Percentiles rank a stretch among this genome's conserved stretches.
Evolutionary conservation across 2,797 vertebrate species (phyloP).

Genomic region (Etheostoma nigrum): DNA sequence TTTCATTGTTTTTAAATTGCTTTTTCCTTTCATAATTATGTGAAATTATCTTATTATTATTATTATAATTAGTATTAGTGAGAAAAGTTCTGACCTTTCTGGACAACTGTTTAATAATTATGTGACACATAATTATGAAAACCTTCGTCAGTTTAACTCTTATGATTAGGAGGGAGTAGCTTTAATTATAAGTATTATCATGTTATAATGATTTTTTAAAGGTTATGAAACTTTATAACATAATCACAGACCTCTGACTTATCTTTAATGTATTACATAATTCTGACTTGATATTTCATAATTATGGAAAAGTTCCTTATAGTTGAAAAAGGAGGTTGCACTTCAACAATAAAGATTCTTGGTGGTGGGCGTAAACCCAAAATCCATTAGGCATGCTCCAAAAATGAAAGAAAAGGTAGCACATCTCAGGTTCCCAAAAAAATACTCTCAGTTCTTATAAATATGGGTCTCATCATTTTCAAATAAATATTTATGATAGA

Average conservation of each 20-base stretch:
- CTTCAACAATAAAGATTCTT: no score
- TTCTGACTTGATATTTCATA: not conserved
- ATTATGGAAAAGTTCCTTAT: not conserved
- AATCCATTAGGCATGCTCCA: no score
- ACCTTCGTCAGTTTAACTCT: not conserved
- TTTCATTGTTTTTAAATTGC: not conserved
- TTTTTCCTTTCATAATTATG: not conserved
- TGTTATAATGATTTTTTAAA: no score
- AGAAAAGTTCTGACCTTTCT: not conserved
- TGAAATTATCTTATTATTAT: no score
- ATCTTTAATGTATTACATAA: not conserved
- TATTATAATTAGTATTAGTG: not conserved
- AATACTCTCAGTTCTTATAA: no score
- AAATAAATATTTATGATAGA: constrained; percentile 3
- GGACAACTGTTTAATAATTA: not conserved
- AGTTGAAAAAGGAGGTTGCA: no score
- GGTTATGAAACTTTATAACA: not conserved
- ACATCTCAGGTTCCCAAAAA: no score
- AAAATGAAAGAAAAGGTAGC: no score
- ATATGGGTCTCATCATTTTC: not conserved
- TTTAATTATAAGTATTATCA: not conserved
- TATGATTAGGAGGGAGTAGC: not conserved
- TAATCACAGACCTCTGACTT: not conserved
- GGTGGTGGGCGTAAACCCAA: no score
- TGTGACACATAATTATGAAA: not conserved